phyloP scores from a whole-genome alignment of 2,113 vertebrate species.

The Eretmochelys imbricata region DNA sequence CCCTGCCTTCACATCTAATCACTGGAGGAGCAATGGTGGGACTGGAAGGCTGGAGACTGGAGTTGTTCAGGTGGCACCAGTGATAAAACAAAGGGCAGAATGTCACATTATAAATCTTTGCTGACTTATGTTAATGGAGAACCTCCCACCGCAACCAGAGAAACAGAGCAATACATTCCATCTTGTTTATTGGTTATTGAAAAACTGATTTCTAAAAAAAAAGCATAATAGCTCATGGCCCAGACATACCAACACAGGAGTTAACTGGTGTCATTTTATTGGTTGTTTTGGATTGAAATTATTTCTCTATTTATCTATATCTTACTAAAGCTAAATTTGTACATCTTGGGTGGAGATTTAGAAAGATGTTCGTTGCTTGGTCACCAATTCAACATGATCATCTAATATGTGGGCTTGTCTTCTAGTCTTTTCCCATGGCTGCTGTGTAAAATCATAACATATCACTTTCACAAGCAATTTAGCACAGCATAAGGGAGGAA shows the following conservation, averaged over 20 bases:
- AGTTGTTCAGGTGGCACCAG: not conserved
- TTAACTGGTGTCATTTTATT: slow-evolving; percentile 21
- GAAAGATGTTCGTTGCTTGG: slow-evolving; percentile 40
- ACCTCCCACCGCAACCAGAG: not conserved
- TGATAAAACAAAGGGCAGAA: not conserved
- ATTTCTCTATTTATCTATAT: slow-evolving; percentile 16
- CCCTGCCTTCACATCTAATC: not conserved
- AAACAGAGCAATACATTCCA: not conserved
- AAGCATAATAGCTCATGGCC: slow-evolving; percentile 26
- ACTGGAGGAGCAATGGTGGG: not conserved
- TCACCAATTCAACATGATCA: slow-evolving; percentile 50
- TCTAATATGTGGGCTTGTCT: slow-evolving; percentile 63
- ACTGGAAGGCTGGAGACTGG: not conserved
- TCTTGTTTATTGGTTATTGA: not conserved
- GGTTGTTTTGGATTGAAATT: not conserved
- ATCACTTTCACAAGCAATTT: slow-evolving; percentile 74
- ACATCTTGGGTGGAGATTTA: slow-evolving; percentile 43
- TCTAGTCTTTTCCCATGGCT: slow-evolving; percentile 52
- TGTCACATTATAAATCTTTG: slow-evolving; percentile 34
- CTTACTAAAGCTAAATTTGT: slow-evolving; percentile 21
- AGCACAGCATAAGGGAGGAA: slow-evolving; percentile 61
- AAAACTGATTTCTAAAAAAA: not conserved
- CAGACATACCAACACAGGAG: not conserved
- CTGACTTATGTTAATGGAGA: slow-evolving; percentile 22
- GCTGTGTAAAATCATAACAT: slow-evolving; percentile 51